phyloP scores from a whole-genome alignment of 2,113 vertebrate species.

The Apteryx owenii region DNA sequence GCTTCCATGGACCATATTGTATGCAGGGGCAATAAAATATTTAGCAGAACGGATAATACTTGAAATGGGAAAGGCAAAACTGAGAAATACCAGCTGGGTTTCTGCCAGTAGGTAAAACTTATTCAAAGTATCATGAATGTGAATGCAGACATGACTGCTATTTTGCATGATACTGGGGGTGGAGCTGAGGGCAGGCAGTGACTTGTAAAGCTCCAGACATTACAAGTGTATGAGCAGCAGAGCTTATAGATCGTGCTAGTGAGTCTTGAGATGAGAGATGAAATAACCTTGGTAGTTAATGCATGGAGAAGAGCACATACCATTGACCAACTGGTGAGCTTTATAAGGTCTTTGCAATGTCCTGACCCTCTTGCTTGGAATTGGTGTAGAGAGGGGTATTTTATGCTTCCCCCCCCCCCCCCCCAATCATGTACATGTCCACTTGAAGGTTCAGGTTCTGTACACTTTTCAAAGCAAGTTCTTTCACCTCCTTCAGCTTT shows the following conservation, averaged over 20 bases:
- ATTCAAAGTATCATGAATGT: background rate
- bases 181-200: background rate
- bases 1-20: background rate
- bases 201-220: too few species aligned
- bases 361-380: background rate
- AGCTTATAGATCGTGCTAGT: background rate
- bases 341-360: too few species aligned
- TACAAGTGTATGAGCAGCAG: rapidly evolving
- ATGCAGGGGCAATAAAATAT: background rate
- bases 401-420: background rate
- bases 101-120: background rate
- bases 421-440: too few species aligned
- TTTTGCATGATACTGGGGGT: background rate
- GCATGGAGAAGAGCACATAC: background rate
- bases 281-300: too few species aligned
- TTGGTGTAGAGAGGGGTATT: background rate
- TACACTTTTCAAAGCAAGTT: background rate
- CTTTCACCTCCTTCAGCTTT: background rate
- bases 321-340: background rate
- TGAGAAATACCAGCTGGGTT: background rate
- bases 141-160: background rate
- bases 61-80: background rate
- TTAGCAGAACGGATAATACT: background rate
- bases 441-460: background rate
- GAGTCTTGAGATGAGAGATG: background rate